These are phyloP conservation scores for Heliconius hortense DNA, from an alignment of 2,888 invertebrate species.

Conservation along the genomic window DNA sequence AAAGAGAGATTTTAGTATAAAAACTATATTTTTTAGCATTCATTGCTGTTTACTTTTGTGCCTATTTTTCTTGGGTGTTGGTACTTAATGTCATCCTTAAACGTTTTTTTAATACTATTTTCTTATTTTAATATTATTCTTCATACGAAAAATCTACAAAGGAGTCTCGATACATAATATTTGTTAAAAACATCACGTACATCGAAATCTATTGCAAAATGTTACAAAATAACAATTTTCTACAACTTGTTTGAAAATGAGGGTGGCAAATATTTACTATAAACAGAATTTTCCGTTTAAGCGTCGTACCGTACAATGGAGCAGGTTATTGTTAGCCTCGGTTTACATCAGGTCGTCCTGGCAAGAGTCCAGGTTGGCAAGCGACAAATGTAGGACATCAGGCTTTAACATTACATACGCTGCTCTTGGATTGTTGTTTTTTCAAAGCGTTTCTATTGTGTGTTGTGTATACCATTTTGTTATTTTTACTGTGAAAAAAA, in stretches of 20 bases:
- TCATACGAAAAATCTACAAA: not conserved
- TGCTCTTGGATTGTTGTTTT: conserved; percentile 53
- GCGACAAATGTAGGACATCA: conserved; percentile 63
- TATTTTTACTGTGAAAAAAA: not conserved
- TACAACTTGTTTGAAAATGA: not conserved
- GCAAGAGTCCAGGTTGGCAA: conserved; percentile 68
- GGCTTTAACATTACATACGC: conserved; percentile 56
- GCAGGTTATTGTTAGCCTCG: conserved; percentile 42
- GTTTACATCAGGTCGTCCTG: conserved; percentile 52
- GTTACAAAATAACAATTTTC: not conserved
- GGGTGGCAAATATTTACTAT: conserved; percentile 6
- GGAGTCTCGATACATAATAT: not conserved
- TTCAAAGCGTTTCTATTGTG: conserved; percentile 47
- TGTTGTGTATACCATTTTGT: conserved; percentile 14
- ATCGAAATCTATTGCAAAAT: not conserved
- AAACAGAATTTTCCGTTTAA: conserved; percentile 17
- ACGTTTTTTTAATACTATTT: no score
- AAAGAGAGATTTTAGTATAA: conserved; percentile 7
- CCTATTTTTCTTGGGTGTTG: not conserved
- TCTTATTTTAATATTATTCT: no score
- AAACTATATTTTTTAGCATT: not conserved
- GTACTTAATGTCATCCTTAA: not conserved
- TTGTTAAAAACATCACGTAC: not conserved
- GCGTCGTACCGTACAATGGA: conserved; percentile 36
- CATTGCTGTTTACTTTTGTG: not conserved